These are phyloP conservation scores for Eristalis pertinax DNA, from an alignment of 2,888 invertebrate species.

Conservation along the genomic window DNA sequence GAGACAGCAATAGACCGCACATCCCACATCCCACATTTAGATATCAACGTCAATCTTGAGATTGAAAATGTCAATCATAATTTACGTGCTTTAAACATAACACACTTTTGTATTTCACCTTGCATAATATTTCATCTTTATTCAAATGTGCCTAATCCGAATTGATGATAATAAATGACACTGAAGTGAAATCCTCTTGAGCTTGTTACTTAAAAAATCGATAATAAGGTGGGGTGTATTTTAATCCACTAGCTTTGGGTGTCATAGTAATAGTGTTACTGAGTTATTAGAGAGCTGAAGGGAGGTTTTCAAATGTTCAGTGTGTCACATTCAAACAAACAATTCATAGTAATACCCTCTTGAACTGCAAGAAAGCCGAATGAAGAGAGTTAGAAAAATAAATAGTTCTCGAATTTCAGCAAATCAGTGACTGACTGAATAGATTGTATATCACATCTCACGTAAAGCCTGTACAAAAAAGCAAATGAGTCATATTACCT, in stretches of 20 bases:
- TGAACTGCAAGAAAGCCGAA: no score
- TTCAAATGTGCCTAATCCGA: neutral
- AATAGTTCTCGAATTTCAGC: no score
- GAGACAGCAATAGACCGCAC: neutral
- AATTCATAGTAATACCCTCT: no score
- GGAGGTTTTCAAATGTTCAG: neutral
- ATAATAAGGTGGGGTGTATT: neutral
- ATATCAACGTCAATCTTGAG: neutral
- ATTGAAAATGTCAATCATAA: neutral
- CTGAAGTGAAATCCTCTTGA: neutral
- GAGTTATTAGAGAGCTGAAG: neutral
- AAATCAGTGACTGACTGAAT: no score
- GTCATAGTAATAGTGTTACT: neutral
- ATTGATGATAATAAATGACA: neutral
- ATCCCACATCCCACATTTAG: neutral
- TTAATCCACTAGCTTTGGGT: neutral
- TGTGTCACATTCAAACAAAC: no score
- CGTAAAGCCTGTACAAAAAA: no score
- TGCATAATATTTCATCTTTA: neutral
- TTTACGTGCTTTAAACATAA: neutral
- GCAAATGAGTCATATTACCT: no score
- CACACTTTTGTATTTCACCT: neutral
- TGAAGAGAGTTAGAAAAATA: no score
- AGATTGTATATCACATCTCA: no score
- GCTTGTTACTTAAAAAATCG: neutral